phyloP scores from a whole-genome alignment of 2,113 vertebrate species.

The Struthio camelus region DNA sequence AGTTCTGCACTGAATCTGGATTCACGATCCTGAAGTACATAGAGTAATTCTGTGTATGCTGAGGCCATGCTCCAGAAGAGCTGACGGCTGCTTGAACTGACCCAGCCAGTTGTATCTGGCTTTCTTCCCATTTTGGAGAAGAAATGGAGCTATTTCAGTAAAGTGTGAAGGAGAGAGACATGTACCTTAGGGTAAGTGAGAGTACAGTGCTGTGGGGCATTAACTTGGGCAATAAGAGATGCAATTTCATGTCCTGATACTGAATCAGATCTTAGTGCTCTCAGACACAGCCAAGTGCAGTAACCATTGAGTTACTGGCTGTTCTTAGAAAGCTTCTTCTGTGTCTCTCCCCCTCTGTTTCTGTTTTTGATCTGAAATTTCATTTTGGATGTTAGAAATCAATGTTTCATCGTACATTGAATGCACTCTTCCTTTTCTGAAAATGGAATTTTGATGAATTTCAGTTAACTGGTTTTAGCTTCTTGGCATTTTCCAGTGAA shows the following conservation, averaged over 20 bases:
- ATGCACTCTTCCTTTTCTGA: neutral
- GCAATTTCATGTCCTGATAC: neutral
- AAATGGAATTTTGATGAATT: neutral
- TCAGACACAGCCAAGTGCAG: neutral
- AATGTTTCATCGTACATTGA: neutral
- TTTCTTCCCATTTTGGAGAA: neutral
- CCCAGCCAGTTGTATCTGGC: neutral
- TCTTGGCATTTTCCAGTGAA: neutral
- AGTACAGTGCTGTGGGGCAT: rapidly evolving
- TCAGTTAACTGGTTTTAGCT: neutral
- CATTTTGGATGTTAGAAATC: neutral
- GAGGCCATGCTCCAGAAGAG: neutral
- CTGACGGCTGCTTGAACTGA: neutral
- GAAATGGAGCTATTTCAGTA: neutral
- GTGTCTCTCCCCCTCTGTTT: neutral
- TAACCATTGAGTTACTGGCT: rapidly evolving
- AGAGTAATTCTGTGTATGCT: neutral
- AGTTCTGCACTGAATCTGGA: neutral
- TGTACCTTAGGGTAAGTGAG: neutral
- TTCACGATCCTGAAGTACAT: neutral
- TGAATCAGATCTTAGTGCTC: neutral
- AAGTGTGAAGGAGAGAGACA: neutral
- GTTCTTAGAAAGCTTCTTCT: neutral
- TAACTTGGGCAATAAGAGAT: neutral
- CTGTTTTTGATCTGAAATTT: neutral